These are phyloP conservation scores for Cladorhizidae sp. DNA, from an alignment of 37 sponge, comb jelly and placozoan species.

Conservation along the genomic window DNA sequence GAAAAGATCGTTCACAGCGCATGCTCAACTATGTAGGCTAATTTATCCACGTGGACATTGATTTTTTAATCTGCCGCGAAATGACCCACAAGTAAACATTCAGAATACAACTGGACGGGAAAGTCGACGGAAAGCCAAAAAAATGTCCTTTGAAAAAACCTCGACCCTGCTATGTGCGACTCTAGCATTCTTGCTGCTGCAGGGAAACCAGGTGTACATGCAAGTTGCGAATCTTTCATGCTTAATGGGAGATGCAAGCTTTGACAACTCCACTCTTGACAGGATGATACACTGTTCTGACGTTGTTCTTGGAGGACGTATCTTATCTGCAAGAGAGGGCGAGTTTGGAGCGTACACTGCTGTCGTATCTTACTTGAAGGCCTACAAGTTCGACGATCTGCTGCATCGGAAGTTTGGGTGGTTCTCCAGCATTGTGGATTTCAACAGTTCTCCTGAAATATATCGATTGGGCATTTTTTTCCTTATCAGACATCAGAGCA, in stretches of 20 bases:
- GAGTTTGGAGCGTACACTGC: constrained; percentile 25
- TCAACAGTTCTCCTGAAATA: not conserved
- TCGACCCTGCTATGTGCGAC: no score
- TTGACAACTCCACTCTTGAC: not conserved
- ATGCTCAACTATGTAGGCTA: no score
- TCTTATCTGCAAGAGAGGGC: not conserved
- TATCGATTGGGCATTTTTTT: constrained; percentile 9
- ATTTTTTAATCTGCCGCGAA: no score
- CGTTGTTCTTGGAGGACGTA: constrained; percentile 20
- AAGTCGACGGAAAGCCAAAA: no score
- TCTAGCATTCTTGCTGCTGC: no score
- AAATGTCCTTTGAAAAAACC: no score
- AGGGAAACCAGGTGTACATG: no score
- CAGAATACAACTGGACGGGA: no score
- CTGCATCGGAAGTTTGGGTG: not conserved
- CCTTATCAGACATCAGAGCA: constrained; percentile 15
- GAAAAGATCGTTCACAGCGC: no score
- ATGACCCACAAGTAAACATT: no score
- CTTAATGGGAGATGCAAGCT: not conserved
- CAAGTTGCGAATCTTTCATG: not conserved
- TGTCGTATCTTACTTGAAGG: not conserved
- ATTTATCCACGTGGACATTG: no score
- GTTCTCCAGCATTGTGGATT: not conserved
- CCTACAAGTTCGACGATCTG: constrained; percentile 28
- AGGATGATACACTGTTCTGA: constrained; percentile 12